Evolutionary conservation across 2,888 invertebrate genomes (phyloP).

Genomic region (Nematopogon swammerdamellus): DNA sequence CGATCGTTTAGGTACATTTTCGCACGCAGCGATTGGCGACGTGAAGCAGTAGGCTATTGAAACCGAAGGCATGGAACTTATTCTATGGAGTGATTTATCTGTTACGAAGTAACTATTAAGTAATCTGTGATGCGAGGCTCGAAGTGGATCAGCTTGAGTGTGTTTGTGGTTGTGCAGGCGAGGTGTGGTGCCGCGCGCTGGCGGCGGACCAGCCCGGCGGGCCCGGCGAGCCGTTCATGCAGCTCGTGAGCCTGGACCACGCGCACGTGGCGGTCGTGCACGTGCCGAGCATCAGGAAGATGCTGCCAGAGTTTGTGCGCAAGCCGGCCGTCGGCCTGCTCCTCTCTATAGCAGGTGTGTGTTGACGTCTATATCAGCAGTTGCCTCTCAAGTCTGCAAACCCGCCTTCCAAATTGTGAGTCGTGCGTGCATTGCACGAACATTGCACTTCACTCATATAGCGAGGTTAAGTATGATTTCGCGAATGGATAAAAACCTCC

Average conservation of each 20-base stretch:
- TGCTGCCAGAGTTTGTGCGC: constrained; percentile 29
- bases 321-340: constrained; percentile 5
- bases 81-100: too few relatives aligned
- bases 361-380: constrained; percentile 22
- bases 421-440: neutral
- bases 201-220: constrained; percentile 20
- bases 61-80: too few relatives aligned
- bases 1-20: too few relatives aligned
- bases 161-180: constrained; percentile 16
- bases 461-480: too few relatives aligned
- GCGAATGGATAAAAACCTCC: too few relatives aligned
- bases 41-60: too few relatives aligned
- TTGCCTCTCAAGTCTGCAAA: constrained; percentile 20
- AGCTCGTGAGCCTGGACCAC: constrained; percentile 28
- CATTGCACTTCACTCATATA: neutral
- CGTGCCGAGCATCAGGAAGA: constrained; percentile 24
- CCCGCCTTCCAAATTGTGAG: constrained; percentile 18
- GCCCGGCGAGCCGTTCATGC: constrained; percentile 17
- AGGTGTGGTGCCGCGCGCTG: constrained; percentile 36
- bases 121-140: too few relatives aligned
- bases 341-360: too few relatives aligned
- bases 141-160: neutral
- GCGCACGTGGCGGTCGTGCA: constrained; percentile 24
- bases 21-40: too few relatives aligned
- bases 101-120: too few relatives aligned